Conservation (phyloP, 2,888 invertebrate genomes). For the Melitaea athalia region DNA sequence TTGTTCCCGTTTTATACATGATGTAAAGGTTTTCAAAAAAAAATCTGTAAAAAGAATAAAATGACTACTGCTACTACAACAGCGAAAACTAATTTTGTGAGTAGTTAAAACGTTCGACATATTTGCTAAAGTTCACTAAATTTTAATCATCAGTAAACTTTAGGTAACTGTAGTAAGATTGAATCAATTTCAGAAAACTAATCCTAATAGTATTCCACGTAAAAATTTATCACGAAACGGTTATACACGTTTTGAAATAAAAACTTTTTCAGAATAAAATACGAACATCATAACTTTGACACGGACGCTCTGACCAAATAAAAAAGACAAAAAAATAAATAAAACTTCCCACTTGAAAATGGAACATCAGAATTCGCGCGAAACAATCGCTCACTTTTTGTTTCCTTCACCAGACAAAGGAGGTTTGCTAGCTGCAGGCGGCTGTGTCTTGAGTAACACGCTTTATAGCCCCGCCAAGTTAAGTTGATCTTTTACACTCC, state of each 20-base stretch:
- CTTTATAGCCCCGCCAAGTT: slow-evolving; percentile 56
- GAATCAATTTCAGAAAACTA: background rate
- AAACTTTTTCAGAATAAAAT: slow-evolving; percentile 26
- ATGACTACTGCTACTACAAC: too few relatives aligned
- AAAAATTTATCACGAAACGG: slow-evolving; percentile 17
- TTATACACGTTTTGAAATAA: slow-evolving; percentile 14
- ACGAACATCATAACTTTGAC: slow-evolving; percentile 29
- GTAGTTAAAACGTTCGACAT: too few relatives aligned
- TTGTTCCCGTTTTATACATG: too few relatives aligned
- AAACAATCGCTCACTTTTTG: slow-evolving; percentile 72
- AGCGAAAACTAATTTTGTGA: too few relatives aligned
- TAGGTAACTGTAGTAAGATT: too few relatives aligned
- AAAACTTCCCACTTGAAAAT: slow-evolving; percentile 38
- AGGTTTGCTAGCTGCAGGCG: slow-evolving; percentile 60
- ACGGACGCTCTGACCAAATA: slow-evolving; percentile 23
- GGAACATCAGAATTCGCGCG: slow-evolving; percentile 56
- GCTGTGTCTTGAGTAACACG: slow-evolving; percentile 57
- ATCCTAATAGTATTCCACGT: background rate
- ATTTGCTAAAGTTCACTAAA: too few relatives aligned
- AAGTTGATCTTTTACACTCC: slow-evolving; percentile 47
- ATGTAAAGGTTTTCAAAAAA: too few relatives aligned
- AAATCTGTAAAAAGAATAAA: too few relatives aligned
- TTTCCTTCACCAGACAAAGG: slow-evolving; percentile 66
- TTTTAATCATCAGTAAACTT: too few relatives aligned
- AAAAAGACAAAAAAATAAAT: slow-evolving; percentile 15